phyloP scores from a whole-genome alignment of 2,888 invertebrate species.

The Dicranocentrus wangi region DNA sequence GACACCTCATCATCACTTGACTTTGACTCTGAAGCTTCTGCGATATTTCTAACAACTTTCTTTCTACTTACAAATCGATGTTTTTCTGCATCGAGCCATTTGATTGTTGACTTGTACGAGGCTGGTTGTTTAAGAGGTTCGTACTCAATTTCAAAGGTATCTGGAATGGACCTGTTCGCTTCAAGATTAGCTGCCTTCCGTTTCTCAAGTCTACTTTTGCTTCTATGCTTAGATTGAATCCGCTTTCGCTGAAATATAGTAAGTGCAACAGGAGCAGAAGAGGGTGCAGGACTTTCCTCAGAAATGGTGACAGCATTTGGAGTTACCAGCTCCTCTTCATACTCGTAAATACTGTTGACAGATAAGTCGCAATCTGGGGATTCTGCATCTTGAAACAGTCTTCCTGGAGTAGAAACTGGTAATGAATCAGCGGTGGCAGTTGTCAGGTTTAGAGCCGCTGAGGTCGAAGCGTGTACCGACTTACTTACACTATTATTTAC shows the following conservation, averaged over 20 bases:
- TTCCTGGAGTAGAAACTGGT: too few relatives aligned
- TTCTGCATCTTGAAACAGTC: too few relatives aligned
- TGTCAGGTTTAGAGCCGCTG: too few relatives aligned
- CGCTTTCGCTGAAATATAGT: constrained; percentile 43
- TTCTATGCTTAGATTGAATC: constrained; percentile 41
- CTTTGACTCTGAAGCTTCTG: too few relatives aligned
- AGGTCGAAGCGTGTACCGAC: too few relatives aligned
- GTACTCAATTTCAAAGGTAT: constrained; percentile 53
- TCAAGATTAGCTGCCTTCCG: constrained; percentile 35
- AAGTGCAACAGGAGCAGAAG: constrained; percentile 6
- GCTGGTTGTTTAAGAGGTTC: constrained; percentile 65
- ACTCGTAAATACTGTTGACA: constrained; percentile 58
- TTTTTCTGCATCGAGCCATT: constrained; percentile 47
- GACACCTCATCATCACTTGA: constrained; percentile 59
- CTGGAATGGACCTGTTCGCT: constrained; percentile 49
- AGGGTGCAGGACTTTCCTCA: not conserved
- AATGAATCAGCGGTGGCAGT: too few relatives aligned
- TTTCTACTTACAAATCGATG: not conserved
- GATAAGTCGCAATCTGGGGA: constrained; percentile 37
- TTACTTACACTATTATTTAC: too few relatives aligned
- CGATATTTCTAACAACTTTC: too few relatives aligned
- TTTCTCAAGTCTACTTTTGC: constrained; percentile 37
- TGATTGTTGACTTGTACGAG: constrained; percentile 48
- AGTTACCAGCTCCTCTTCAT: constrained; percentile 33
- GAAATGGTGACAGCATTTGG: not conserved